A percentile compares a stretch with the other conserved stretches of the same genome.
These are phyloP conservation scores for Pangasius larnaudii DNA, from an alignment of 2,797 vertebrate genomes.

Conservation along the genomic window DNA sequence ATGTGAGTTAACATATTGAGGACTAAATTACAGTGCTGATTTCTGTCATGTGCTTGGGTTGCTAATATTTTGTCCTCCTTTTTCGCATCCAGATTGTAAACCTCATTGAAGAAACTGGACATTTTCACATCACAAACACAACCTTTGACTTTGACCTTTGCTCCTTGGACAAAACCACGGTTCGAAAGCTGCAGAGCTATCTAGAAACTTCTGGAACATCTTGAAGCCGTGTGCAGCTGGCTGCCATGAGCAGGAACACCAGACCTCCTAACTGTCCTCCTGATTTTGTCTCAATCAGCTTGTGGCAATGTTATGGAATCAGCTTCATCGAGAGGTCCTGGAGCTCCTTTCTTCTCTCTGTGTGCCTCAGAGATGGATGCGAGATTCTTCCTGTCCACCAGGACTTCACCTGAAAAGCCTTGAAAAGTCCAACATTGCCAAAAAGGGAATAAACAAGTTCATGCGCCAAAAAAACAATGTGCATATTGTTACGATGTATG, in stretches of 20 bases:
- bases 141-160: constrained; percentile 99
- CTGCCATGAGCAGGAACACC: constrained; percentile 68
- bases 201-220: constrained; percentile 91
- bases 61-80: background rate
- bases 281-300: constrained; percentile 57
- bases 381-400: constrained; percentile 78
- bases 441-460: constrained; percentile 41
- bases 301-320: constrained; percentile 68
- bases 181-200: constrained; percentile 98
- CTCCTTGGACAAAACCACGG: constrained; percentile 96
- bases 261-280: constrained; percentile 54
- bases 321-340: constrained; percentile 74
- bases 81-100: constrained; percentile 88
- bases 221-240: constrained; percentile 80
- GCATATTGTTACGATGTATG: constrained; percentile 81
- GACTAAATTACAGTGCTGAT: background rate
- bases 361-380: constrained; percentile 57
- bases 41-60: background rate
- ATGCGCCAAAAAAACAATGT: constrained; percentile 78
- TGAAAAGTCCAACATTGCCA: constrained; percentile 75
- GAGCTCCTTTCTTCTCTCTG: constrained; percentile 62
- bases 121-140: constrained; percentile 99
- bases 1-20: background rate
- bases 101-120: constrained; percentile 99
- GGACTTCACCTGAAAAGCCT: constrained; percentile 90